These are phyloP conservation scores for Aplocera efformata DNA, from an alignment of 2,888 invertebrate species.

Conservation along the genomic window DNA sequence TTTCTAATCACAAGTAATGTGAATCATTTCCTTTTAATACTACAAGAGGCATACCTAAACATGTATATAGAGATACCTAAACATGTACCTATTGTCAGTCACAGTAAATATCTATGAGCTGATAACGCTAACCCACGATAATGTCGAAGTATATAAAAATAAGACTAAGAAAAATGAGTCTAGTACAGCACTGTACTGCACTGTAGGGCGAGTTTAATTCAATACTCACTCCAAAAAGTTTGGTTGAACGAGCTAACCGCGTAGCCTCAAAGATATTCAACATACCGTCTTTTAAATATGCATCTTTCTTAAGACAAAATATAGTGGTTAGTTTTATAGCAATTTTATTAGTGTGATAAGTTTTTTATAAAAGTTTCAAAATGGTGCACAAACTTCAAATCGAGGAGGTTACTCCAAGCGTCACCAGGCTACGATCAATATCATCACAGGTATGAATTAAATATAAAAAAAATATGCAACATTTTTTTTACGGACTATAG, in stretches of 20 bases:
- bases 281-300: not conserved
- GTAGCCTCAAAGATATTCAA: too few relatives aligned
- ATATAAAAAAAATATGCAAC: not conserved
- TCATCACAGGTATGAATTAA: conserved; percentile 54
- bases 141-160: conserved; percentile 12
- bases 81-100: too few relatives aligned
- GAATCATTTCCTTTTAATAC: too few relatives aligned
- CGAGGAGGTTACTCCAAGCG: conserved; percentile 28
- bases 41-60: too few relatives aligned
- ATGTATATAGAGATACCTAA: too few relatives aligned
- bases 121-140: conserved; percentile 8
- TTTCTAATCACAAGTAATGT: too few relatives aligned
- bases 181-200: too few relatives aligned
- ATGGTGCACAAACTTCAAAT: conserved; percentile 31
- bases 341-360: not conserved
- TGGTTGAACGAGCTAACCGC: not conserved
- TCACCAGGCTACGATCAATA: conserved; percentile 47
- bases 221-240: not conserved
- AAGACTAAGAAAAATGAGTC: not conserved
- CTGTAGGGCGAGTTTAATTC: not conserved
- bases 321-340: not conserved
- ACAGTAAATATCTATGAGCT: conserved; percentile 12
- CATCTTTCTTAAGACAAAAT: not conserved
- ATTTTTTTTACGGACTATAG: not conserved
- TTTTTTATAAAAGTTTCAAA: conserved; percentile 10